These are phyloP conservation scores for Microplitis mediator DNA, from an alignment of 1,140 invertebrate species.

Conservation along the genomic window DNA sequence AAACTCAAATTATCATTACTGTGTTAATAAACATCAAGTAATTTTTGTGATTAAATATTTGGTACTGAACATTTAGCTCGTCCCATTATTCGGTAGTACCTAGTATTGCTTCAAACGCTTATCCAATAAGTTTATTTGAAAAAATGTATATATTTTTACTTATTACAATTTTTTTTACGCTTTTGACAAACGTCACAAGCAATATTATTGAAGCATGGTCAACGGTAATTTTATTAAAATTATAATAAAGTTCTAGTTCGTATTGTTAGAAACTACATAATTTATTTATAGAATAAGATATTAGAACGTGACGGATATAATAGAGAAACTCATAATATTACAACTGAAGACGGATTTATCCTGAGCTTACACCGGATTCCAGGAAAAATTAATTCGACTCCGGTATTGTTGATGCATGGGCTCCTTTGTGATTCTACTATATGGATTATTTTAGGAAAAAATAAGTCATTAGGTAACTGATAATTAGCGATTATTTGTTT, in stretches of 20 bases:
- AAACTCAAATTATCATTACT: too few species aligned
- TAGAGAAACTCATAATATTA: constrained; percentile 69
- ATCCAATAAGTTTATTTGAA: too few species aligned
- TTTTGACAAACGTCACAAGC: not conserved
- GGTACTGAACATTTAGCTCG: too few species aligned
- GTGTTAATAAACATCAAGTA: too few species aligned
- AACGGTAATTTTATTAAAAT: not conserved
- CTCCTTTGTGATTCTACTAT: constrained; percentile 69
- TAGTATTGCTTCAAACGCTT: too few species aligned
- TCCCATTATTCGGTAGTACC: too few species aligned
- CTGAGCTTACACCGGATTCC: constrained; percentile 60
- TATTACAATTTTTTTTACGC: too few species aligned
- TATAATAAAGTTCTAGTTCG: too few species aligned
- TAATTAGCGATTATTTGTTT: not conserved
- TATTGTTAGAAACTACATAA: not conserved
- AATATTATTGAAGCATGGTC: not conserved
- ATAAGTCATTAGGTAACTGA: constrained; percentile 63
- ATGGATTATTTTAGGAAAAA: constrained; percentile 69
- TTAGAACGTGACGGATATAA: constrained; percentile 70
- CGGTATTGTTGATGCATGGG: constrained; percentile 72
- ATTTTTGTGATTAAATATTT: too few species aligned
- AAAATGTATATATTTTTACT: too few species aligned
- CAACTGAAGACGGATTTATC: constrained; percentile 77
- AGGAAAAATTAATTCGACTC: constrained; percentile 21
- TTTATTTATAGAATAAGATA: constrained; percentile 61